Conservation (phyloP, 2,113 vertebrate genomes). For the Sarotherodon lohbergeri region DNA sequence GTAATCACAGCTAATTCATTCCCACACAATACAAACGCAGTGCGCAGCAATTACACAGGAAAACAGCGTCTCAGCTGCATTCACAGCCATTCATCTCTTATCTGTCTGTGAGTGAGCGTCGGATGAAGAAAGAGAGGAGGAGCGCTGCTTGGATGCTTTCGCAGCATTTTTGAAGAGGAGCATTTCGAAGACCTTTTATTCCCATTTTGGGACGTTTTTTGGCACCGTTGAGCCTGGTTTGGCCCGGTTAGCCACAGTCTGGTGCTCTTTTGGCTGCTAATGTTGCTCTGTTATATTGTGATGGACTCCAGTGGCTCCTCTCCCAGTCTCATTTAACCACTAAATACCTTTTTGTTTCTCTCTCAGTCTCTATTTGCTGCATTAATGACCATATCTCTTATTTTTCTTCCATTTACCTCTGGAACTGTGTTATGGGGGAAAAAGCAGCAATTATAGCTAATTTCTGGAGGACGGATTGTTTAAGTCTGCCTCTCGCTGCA, state of each 20-base stretch:
- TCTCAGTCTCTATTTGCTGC: background rate
- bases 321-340: conserved; percentile 1
- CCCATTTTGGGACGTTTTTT: background rate
- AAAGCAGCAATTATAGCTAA: background rate
- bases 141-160: background rate
- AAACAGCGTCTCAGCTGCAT: background rate
- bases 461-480: background rate
- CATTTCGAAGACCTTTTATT: background rate
- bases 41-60: conserved; percentile 5
- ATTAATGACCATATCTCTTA: background rate
- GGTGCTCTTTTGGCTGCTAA: background rate
- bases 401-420: background rate
- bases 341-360: background rate
- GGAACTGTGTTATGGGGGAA: background rate
- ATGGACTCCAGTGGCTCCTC: background rate
- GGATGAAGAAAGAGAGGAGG: background rate
- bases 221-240: background rate
- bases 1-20: conserved; percentile 39
- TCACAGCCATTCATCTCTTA: background rate
- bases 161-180: background rate
- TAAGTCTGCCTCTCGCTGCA: background rate
- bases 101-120: background rate
- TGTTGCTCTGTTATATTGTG: background rate
- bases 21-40: conserved; percentile 9
- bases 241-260: background rate